Evolutionary conservation across 1,140 invertebrate species (phyloP), one percentile per base, ranked within the genome.

Genomic region (Ptiloglossa arizonensis): DNA sequence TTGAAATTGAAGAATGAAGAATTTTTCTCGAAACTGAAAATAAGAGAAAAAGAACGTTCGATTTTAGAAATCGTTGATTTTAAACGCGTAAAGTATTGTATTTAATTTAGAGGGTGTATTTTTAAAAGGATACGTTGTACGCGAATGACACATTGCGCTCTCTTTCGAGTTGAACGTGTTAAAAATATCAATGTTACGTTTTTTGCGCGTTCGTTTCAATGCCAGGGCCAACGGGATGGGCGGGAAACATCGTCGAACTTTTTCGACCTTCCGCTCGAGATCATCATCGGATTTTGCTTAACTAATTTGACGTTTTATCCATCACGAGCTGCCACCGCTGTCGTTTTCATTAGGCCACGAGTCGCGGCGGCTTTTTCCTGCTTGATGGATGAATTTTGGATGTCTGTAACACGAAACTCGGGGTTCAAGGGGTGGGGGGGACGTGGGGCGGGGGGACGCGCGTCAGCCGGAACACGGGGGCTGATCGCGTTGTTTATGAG

Each of bases 261-360:
- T 57, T 32, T 13, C 46, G 46, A 29, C 24, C 44, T 44, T 48
- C 15, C 68, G 77, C 66, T 67, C 52, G 32, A 54, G 70, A 73
- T 77, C 64, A 27, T 54, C 67, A 66, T 68, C 50, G 72, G 66
- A 77, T 75, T 77, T 79, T 27, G 59, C 70, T 72, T 68, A 69
- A 83, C 81, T 83, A 84, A 87, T 89, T 87, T 89, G 87, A 89
- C 82, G 74, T 89, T 89, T 89, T 89, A 89, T 89, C 88, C 89
- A 89, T 89, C 88, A 88, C 87, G 74, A 81, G 70, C 79, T 81
- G 85, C 79, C 79, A 85, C n/a, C 6, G 76, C 60, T 66, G 83
- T 74, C 75, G 72, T 66, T 85, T 85, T 78, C 82, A 85, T 84
- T 72, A 80, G 69, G 78, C 76, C 46, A 52, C 79, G 60, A 57